Conservation (phyloP, 2,113 vertebrate genomes). For the Tachysurus fulvidraco region DNA sequence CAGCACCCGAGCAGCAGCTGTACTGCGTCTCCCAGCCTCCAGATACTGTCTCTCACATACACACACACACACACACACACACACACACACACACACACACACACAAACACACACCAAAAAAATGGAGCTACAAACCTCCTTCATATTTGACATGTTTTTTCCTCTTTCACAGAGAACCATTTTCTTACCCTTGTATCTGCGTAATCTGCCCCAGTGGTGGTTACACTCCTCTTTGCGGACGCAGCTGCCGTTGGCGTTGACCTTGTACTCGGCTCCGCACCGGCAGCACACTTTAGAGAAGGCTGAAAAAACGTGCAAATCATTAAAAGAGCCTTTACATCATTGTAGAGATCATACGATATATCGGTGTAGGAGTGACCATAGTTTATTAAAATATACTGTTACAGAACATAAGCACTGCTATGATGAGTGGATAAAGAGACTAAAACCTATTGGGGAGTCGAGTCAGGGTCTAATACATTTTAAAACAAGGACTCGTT, state of each 20-base stretch:
- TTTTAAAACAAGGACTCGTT: neutral
- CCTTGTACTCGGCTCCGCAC: constrained; percentile 87
- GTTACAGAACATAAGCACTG: neutral
- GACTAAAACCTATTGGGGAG: neutral
- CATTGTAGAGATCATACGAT: too few relatives aligned
- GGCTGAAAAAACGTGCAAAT: constrained; percentile 65
- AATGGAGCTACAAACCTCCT: neutral
- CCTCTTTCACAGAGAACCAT: neutral
- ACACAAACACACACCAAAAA: too few relatives aligned
- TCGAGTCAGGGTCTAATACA: too few relatives aligned
- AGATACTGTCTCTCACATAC: constrained; percentile 66
- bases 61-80: neutral
- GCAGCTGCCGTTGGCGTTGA: constrained; percentile 83
- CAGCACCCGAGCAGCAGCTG: constrained; percentile 85
- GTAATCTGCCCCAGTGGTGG: constrained; percentile 90
- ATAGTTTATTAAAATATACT: neutral
- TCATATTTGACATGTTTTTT: neutral
- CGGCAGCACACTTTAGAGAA: constrained; percentile 88
- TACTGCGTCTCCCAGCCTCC: constrained; percentile 95
- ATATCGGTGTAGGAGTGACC: neutral
- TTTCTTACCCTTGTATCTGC: constrained; percentile 82
- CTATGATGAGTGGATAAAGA: neutral
- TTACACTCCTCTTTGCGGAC: constrained; percentile 88
- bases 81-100: neutral
- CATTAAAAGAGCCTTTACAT: neutral